phyloP scores from a whole-genome alignment of 1,140 invertebrate genomes.

The Cydia splendana region DNA sequence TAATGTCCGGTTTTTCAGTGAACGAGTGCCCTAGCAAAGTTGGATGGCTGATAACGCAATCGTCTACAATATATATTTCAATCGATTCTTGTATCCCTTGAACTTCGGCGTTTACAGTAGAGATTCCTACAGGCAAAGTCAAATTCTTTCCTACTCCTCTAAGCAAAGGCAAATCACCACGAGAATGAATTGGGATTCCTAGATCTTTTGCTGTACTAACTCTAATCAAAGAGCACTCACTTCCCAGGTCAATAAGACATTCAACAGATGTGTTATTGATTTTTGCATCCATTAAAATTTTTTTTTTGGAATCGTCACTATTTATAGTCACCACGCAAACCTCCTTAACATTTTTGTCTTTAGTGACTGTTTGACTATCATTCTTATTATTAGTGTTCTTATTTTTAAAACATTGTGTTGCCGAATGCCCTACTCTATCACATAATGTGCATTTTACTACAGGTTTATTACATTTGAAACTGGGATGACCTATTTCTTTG shows the following conservation, averaged over 20 bases:
- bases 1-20: constrained; percentile 47
- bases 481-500: constrained; percentile 43
- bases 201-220: too few relatives aligned
- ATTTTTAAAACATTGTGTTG: constrained; percentile 37
- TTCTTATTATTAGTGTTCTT: constrained; percentile 30
- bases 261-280: too few relatives aligned
- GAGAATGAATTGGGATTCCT: too few relatives aligned
- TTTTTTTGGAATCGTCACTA: too few relatives aligned
- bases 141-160: constrained; percentile 37
- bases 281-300: too few relatives aligned
- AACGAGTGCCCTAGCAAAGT: constrained; percentile 48
- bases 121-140: constrained; percentile 38
- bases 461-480: constrained; percentile 45
- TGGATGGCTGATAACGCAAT: constrained; percentile 41
- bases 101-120: constrained; percentile 36
- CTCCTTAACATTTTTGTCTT: background rate
- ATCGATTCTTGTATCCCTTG: constrained; percentile 42
- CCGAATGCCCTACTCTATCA: constrained; percentile 38
- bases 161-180: too few relatives aligned
- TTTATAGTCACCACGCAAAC: too few relatives aligned
- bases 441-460: constrained; percentile 39
- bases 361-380: background rate
- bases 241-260: constrained; percentile 45
- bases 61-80: constrained; percentile 46
- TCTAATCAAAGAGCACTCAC: constrained; percentile 5